Base-by-base conservation (phyloP, 2,113 vertebrate genomes). In the Oncorhynchus nerka region DNA sequence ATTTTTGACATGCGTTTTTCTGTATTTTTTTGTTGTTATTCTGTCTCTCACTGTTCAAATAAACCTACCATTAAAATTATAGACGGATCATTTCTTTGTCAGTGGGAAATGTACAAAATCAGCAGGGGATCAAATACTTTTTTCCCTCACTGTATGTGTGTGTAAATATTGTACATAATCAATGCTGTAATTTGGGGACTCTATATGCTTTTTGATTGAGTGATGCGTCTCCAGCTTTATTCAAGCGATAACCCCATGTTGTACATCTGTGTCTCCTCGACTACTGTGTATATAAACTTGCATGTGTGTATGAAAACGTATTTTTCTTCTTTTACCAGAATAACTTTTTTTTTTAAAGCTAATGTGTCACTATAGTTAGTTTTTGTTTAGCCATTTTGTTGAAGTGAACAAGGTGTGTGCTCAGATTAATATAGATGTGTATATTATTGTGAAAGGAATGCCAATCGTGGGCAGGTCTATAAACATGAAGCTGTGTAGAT, bases 391-490 rank as follows among this genome's bases (percentile, higher is more conserved):
- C 78, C 68, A 79, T 86, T 86, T 88, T 84, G 83, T 89, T 83
- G 85, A 45, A 77, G 75, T 88, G 81, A 86, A 78, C 77, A 79
- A 86, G 85, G 83, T 91, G 76, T 93, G 88, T 86, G 82, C 79
- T 89, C 82, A 83, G 74, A 89, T 74, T 30, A 81, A 84, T 79
- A 90, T 90, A 93, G 84, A 84, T 91, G 75, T 93, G 88, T 86
- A 83, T 93, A 87, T 89, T 92, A 85, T 91, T 89, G 92, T 95
- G 92, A 93, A 93, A 92, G 92, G 92, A 93, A 95, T 95, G 94
- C 87, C 90, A 80, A 78, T 49, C 90, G 90, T 82, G 80, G 83
- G 79, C 91, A 87, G 80, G 90, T 92, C 92, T 85, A 74, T 45
- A 92, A 67, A 85, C 61, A 92, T 95, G 92, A 87, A 93, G 87